Evolutionary conservation across 2,888 invertebrate genomes (phyloP).

Genomic region (Baccha elongata): DNA sequence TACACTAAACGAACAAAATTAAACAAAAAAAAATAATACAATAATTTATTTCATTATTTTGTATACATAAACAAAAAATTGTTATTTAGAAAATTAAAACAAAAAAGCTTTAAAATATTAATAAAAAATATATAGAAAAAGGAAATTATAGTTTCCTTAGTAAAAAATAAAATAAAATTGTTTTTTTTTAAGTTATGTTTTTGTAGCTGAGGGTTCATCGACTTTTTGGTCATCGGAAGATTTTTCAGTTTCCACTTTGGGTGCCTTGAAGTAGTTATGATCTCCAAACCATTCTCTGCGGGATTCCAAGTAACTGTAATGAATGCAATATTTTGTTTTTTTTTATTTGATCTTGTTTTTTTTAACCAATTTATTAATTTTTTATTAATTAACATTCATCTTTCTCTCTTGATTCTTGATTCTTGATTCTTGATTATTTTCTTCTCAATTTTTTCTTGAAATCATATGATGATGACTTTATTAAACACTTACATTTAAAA

Average conservation of each 20-base stretch:
- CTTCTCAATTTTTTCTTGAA: neutral
- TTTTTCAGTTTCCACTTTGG: slow-evolving; percentile 43
- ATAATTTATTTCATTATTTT: slow-evolving; percentile 74
- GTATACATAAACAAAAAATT: slow-evolving; percentile 72
- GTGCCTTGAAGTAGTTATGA: slow-evolving; percentile 84
- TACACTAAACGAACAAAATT: slow-evolving; percentile 23
- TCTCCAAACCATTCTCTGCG: slow-evolving; percentile 93
- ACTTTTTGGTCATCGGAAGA: slow-evolving; percentile 15
- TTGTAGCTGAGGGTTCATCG: slow-evolving; percentile 26
- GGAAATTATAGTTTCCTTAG: slow-evolving; percentile 27
- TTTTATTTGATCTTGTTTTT: neutral
- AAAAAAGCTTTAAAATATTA: slow-evolving; percentile 71
- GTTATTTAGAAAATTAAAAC: slow-evolving; percentile 66
- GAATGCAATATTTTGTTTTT: neutral
- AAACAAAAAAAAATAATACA: slow-evolving; percentile 47
- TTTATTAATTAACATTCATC: neutral
- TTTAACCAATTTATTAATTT: neutral
- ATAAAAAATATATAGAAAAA: slow-evolving; percentile 54
- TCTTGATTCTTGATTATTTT: neutral
- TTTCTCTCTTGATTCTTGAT: neutral
- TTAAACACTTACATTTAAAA: neutral
- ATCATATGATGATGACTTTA: neutral
- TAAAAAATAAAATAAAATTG: slow-evolving; percentile 17
- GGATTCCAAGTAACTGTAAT: slow-evolving; percentile 88
- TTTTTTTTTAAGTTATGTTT: neutral